These are phyloP conservation scores for Haplochromis vanheusdeni DNA, from an alignment of 2,113 vertebrate species.

Conservation along the genomic window DNA sequence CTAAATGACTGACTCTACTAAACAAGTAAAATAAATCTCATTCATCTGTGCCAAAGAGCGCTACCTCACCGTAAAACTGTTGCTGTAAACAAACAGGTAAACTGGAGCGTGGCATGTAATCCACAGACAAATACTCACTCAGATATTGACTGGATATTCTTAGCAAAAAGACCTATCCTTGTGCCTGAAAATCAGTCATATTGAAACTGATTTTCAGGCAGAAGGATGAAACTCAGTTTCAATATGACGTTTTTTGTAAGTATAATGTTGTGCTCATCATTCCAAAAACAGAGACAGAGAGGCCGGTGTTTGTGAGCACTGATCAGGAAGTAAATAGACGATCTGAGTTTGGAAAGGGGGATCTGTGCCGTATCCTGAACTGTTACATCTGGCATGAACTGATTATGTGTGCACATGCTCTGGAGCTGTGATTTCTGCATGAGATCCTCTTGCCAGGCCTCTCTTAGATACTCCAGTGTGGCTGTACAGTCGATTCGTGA, in stretches of 20 bases:
- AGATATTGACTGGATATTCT: neutral
- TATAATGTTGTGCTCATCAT: accelerated
- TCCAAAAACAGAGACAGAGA: neutral
- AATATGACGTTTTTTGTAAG: neutral
- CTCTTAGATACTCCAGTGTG: neutral
- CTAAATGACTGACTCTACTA: neutral
- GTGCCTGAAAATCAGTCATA: neutral
- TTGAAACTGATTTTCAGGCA: neutral
- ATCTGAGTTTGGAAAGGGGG: neutral
- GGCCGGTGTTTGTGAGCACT: neutral
- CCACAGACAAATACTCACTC: neutral
- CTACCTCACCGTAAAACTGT: neutral
- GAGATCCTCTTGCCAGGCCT: neutral
- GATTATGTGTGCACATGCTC: neutral
- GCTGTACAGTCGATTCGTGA: neutral
- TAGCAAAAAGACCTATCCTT: neutral
- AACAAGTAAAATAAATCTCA: neutral
- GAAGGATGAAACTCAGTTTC: neutral
- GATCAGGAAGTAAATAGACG: neutral
- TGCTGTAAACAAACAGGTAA: neutral
- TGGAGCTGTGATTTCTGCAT: neutral
- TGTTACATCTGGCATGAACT: neutral
- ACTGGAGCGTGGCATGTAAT: neutral
- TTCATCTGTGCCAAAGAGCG: neutral
- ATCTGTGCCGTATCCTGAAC: neutral